phyloP scores from a whole-genome alignment of 2,113 vertebrate genomes.

The Amphiprion percula region DNA sequence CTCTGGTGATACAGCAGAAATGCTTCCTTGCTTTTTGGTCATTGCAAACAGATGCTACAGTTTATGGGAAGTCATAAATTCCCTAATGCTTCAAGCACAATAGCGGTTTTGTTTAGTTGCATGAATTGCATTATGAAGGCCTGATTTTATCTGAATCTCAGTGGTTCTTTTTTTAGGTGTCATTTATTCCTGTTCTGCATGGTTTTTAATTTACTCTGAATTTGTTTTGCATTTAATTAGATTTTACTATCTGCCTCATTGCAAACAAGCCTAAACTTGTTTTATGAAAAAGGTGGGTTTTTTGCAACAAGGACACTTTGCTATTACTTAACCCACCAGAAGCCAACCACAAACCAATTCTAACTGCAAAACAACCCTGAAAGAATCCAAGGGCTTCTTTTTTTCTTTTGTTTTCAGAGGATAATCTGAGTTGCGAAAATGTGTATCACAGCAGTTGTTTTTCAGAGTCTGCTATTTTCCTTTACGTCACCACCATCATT shows the following conservation, averaged over 20 bases:
- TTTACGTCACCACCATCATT: slow-evolving; percentile 50
- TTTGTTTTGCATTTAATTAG: neutral
- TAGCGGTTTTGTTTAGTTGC: neutral
- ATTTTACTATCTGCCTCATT: slow-evolving; percentile 1
- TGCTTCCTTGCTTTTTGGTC: slow-evolving; percentile 5
- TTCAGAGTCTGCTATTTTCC: slow-evolving; percentile 35
- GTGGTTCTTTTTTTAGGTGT: neutral
- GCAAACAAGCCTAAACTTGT: neutral
- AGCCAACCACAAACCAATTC: slow-evolving; percentile 11
- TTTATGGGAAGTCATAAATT: neutral
- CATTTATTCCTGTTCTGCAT: no score
- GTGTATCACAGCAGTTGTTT: slow-evolving; percentile 22
- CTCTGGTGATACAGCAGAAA: neutral
- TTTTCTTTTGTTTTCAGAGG: neutral
- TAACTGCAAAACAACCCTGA: slow-evolving; percentile 13
- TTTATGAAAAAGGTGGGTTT: neutral
- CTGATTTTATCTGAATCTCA: neutral
- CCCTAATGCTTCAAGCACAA: neutral
- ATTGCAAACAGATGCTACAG: slow-evolving; percentile 23
- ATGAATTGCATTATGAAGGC: neutral
- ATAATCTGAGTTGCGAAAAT: neutral
- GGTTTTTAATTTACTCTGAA: neutral
- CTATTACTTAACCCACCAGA: slow-evolving; percentile 1
- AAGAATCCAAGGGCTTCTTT: neutral
- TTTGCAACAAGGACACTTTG: slow-evolving; percentile 2